Evolutionary conservation across 2,797 vertebrate species (phyloP).

Genomic region (Poeciliopsis paucimaculata): DNA sequence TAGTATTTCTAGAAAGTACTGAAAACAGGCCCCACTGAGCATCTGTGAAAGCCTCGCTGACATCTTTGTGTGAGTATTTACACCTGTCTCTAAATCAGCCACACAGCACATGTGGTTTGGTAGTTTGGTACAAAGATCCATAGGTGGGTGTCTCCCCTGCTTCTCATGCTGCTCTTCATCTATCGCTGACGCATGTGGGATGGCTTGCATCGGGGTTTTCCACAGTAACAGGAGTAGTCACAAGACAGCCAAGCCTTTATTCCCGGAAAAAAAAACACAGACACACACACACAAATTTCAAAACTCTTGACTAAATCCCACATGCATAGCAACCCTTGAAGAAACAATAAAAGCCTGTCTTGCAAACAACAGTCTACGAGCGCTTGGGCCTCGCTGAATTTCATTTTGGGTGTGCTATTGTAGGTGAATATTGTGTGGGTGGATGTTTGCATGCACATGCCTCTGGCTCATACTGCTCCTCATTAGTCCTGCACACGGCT

Average conservation of each 20-base stretch:
- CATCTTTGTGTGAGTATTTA: conserved; percentile 6
- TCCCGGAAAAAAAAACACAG: conserved; percentile 40
- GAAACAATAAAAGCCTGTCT: conserved; percentile 48
- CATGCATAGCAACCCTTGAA: conserved; percentile 26
- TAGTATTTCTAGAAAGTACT: not conserved
- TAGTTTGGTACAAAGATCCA: conserved; percentile 15
- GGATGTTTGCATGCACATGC: conserved; percentile 62
- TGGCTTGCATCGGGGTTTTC: conserved; percentile 74
- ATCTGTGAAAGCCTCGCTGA: not conserved
- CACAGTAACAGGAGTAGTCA: conserved; percentile 62
- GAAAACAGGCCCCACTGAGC: not conserved
- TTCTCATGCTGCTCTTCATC: conserved; percentile 34
- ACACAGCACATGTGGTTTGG: not conserved
- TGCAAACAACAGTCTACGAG: conserved; percentile 52
- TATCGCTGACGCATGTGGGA: conserved; percentile 71
- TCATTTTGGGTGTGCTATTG: conserved; percentile 45
- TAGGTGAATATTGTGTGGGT: conserved; percentile 53
- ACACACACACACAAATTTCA: conserved; percentile 16
- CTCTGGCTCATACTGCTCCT: conserved; percentile 56
- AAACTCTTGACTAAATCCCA: conserved; percentile 24
- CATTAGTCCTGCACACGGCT: conserved; percentile 56
- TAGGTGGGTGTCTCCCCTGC: conserved; percentile 32
- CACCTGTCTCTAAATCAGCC: conserved; percentile 13
- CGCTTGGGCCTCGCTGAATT: conserved; percentile 34
- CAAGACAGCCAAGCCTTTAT: conserved; percentile 76